These are phyloP conservation scores for Casuarius casuarius DNA, from an alignment of 2,113 vertebrate genomes.

Conservation along the genomic window DNA sequence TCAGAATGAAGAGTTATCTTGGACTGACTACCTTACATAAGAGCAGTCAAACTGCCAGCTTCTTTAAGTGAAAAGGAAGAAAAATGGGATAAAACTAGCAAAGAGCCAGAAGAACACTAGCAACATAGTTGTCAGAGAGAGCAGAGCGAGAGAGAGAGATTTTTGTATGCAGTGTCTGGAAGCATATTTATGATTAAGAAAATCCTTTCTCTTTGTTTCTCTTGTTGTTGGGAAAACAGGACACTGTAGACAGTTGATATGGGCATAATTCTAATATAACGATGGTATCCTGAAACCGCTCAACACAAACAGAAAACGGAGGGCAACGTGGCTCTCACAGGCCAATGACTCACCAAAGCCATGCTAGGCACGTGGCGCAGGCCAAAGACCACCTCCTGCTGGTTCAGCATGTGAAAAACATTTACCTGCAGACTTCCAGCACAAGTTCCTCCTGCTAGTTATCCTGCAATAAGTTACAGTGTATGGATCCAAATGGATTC, in stretches of 20 bases:
- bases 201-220: neutral
- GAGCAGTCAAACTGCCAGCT: neutral
- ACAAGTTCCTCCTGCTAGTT: neutral
- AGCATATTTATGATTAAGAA: neutral
- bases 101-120: neutral
- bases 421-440: neutral
- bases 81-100: neutral
- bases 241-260: neutral
- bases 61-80: neutral
- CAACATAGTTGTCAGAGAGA: neutral
- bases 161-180: neutral
- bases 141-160: neutral
- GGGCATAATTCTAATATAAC: neutral
- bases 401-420: fast-evolving
- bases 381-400: neutral
- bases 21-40: neutral
- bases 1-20: neutral
- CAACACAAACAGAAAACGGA: neutral
- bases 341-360: fast-evolving
- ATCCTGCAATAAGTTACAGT: fast-evolving
- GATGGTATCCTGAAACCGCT: neutral
- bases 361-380: fast-evolving
- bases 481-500: fast-evolving
- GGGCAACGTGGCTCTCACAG: neutral
- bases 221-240: neutral